Evolutionary conservation across 2,888 invertebrate genomes (phyloP).

Genomic region (Polymixis flavicincta): DNA sequence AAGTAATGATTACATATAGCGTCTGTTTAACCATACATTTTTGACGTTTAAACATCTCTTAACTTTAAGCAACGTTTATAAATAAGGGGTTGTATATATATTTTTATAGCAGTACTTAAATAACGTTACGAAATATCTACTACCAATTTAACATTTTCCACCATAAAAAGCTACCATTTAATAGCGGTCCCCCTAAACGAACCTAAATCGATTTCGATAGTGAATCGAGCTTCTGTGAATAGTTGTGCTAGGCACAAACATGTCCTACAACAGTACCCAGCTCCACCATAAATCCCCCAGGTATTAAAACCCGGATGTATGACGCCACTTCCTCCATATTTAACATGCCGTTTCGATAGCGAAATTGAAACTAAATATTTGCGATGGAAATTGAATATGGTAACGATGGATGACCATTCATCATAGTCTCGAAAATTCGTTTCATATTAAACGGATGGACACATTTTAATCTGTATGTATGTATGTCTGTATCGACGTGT

Average conservation of each 20-base stretch:
- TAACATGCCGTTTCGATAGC: slow-evolving; percentile 41
- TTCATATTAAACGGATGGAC: slow-evolving; percentile 58
- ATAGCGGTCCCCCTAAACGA: not conserved
- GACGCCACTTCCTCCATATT: slow-evolving; percentile 43
- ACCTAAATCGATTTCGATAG: not conserved
- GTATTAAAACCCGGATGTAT: slow-evolving; percentile 28
- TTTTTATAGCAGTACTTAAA: not conserved
- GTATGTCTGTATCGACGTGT: slow-evolving; percentile 10
- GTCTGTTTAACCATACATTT: too few species aligned
- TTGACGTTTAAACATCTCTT: too few species aligned
- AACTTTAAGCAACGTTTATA: too few species aligned
- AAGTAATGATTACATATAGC: too few species aligned
- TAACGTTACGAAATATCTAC: not conserved
- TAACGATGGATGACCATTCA: slow-evolving; percentile 66
- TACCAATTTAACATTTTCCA: not conserved
- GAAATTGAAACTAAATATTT: slow-evolving; percentile 72
- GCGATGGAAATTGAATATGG: slow-evolving; percentile 63
- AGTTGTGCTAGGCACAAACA: not conserved
- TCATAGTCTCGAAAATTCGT: slow-evolving; percentile 67
- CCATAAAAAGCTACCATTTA: not conserved
- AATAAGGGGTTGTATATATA: not conserved
- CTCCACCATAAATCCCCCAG: slow-evolving; percentile 11
- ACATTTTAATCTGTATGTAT: slow-evolving; percentile 54
- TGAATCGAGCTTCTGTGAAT: not conserved
- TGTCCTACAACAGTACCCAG: slow-evolving; percentile 1